Percentiles rank a stretch among this genome's conserved stretches.
phyloP scores from a whole-genome alignment of 1,140 invertebrate species.

The Listronotus oregonensis region DNA sequence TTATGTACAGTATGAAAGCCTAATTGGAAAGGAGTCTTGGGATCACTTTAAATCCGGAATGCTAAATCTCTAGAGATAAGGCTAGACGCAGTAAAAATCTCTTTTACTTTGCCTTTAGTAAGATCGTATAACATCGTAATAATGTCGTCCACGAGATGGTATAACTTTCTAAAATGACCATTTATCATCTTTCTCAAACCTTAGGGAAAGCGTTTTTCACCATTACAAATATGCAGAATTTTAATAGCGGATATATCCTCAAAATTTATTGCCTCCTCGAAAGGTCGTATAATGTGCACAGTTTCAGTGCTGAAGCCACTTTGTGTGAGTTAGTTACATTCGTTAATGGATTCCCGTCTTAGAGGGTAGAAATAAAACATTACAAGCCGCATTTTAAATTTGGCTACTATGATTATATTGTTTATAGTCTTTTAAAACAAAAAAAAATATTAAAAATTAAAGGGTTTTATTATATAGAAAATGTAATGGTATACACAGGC shows the following conservation, averaged over 20 bases:
- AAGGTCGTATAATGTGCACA: too few species aligned
- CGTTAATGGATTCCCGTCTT: too few species aligned
- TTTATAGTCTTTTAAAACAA: too few species aligned
- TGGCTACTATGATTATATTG: too few species aligned
- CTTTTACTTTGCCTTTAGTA: constrained; percentile 7
- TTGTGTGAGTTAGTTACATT: too few species aligned
- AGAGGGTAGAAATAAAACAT: too few species aligned
- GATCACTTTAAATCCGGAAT: constrained; percentile 34
- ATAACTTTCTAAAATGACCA: constrained; percentile 10
- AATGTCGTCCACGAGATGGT: constrained; percentile 24
- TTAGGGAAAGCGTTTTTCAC: constrained; percentile 10
- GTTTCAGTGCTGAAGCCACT: too few species aligned
- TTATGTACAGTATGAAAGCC: not conserved
- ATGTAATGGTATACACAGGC: too few species aligned
- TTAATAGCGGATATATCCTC: constrained; percentile 7
- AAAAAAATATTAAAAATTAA: too few species aligned
- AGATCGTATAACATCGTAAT: constrained; percentile 33
- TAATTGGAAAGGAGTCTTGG: constrained; percentile 33
- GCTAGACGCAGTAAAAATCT: constrained; percentile 38
- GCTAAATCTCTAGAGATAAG: constrained; percentile 21
- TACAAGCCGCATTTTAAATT: too few species aligned
- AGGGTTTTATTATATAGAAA: too few species aligned
- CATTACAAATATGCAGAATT: constrained; percentile 7
- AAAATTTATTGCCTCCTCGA: too few species aligned
- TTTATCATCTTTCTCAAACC: constrained; percentile 3